Evolutionary conservation across 2,113 vertebrate species (phyloP).

Genomic region (Rallus limicola): DNA sequence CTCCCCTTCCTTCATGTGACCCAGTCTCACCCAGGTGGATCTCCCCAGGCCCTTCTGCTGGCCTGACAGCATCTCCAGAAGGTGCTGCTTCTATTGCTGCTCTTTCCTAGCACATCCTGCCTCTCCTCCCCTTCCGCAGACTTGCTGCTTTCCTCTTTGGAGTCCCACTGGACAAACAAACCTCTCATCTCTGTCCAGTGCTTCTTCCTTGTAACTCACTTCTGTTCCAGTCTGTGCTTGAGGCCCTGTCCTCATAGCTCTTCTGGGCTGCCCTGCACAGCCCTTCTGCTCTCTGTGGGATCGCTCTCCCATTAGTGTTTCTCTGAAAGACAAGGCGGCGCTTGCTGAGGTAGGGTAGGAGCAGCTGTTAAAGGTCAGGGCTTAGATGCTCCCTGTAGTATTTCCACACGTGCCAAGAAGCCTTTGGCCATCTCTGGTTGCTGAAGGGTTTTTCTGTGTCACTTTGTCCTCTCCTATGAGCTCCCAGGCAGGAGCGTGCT

Average conservation of each 20-base stretch:
- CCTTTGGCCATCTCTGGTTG: background rate
- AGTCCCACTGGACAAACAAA: background rate
- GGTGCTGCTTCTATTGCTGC: background rate
- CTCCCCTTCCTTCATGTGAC: background rate
- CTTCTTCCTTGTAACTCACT: background rate
- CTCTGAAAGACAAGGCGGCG: background rate
- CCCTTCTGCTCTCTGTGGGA: background rate
- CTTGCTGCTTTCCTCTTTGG: background rate
- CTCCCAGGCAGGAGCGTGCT: background rate
- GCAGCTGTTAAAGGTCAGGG: background rate
- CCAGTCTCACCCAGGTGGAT: background rate
- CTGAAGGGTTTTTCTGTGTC: background rate
- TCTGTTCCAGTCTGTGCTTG: background rate
- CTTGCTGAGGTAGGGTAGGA: background rate
- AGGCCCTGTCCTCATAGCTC: background rate
- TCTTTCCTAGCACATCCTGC: background rate
- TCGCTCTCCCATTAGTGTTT: background rate
- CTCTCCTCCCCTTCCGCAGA: background rate
- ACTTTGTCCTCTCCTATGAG: background rate
- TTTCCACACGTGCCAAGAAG: accelerated
- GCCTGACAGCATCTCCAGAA: background rate
- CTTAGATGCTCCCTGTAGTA: background rate
- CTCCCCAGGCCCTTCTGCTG: background rate
- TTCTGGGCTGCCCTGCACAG: background rate
- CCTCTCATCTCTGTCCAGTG: background rate